phyloP scores from a whole-genome alignment of 2,888 invertebrate species.

The Cryptocephalus moraei region DNA sequence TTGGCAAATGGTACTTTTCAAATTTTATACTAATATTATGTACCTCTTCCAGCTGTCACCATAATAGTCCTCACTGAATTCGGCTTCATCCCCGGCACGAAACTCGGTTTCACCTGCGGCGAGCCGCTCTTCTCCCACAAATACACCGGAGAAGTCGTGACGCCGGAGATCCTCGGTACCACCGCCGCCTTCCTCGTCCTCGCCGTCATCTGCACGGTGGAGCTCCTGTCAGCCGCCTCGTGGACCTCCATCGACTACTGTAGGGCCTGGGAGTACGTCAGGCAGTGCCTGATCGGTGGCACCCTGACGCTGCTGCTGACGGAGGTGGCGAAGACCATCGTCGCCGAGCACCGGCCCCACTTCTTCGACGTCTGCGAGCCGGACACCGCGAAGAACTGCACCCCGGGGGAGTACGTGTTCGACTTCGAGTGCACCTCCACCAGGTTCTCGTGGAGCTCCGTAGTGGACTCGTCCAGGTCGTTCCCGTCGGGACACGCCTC shows the following conservation, averaged over 20 bases:
- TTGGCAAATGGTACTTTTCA: no score
- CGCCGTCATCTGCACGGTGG: constrained; percentile 35
- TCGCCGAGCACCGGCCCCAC: constrained; percentile 54
- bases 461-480: constrained; percentile 56
- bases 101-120: constrained; percentile 58
- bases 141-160: constrained; percentile 59
- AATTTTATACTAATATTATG: not conserved
- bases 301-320: constrained; percentile 50
- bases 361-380: constrained; percentile 66
- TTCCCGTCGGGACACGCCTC: constrained; percentile 74
- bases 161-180: constrained; percentile 43
- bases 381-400: constrained; percentile 52
- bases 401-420: constrained; percentile 48
- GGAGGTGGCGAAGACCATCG: constrained; percentile 54
- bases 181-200: constrained; percentile 41
- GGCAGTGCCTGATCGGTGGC: constrained; percentile 53
- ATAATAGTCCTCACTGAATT: constrained; percentile 4
- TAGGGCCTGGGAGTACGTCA: constrained; percentile 36
- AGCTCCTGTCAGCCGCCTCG: constrained; percentile 31
- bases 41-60: constrained; percentile 2
- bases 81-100: constrained; percentile 44
- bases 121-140: constrained; percentile 59
- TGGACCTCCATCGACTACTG: constrained; percentile 34
- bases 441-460: constrained; percentile 42
- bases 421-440: constrained; percentile 56